phyloP scores from a whole-genome alignment of 2,797 vertebrate genomes.

The Mus spretus region DNA sequence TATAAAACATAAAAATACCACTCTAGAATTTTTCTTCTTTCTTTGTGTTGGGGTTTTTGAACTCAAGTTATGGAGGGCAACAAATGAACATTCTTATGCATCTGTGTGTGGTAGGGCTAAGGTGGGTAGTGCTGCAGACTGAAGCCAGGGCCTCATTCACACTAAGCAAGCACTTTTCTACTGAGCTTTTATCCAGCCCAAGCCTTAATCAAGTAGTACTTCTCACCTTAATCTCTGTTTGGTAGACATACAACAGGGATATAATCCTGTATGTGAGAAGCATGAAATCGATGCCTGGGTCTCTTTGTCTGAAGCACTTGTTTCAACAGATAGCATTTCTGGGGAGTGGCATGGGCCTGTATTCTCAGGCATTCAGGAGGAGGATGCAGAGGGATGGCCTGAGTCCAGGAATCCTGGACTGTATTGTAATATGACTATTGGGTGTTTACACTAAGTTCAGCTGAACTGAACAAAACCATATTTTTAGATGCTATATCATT shows the following conservation, averaged over 20 bases:
- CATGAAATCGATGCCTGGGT: background rate
- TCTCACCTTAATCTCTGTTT: background rate
- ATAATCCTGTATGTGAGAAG: background rate
- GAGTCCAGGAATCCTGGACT: background rate
- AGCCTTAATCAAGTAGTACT: background rate
- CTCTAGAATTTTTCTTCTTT: background rate
- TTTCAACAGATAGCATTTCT: background rate
- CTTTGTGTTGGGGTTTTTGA: background rate
- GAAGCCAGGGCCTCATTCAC: background rate
- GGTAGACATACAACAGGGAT: background rate
- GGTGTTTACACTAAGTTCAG: background rate
- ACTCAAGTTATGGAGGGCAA: background rate
- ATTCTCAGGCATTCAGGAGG: background rate
- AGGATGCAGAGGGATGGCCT: background rate
- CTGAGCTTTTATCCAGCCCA: background rate
- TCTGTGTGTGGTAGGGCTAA: background rate
- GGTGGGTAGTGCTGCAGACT: background rate
- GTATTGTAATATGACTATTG: background rate
- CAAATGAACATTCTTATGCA: background rate
- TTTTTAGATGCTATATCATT: constrained; percentile 24
- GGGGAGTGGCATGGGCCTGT: too few relatives aligned
- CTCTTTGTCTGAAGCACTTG: constrained; percentile 32
- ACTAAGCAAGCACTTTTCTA: background rate
- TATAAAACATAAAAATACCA: constrained; percentile 41
- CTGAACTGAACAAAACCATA: constrained; percentile 12